Percentiles rank a stretch among this genome's conserved stretches.
Evolutionary conservation across 2,797 vertebrate genomes (phyloP).

Genomic region (Microctenopoma stevenorrisi): DNA sequence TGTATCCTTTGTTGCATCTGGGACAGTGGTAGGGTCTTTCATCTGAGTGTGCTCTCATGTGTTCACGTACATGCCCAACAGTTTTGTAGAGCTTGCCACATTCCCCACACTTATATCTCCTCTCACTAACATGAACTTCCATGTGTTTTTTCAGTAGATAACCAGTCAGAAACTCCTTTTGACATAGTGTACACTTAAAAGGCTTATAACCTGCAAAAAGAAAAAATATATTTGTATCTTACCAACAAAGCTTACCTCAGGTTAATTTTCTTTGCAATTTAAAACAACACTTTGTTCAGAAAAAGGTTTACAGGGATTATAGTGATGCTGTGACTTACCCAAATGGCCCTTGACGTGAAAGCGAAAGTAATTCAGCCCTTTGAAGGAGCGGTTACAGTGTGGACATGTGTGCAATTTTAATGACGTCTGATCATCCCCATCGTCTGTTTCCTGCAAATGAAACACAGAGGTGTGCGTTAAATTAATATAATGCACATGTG

Average conservation of each 20-base stretch:
- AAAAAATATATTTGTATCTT: not conserved
- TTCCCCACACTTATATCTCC: constrained; percentile 96
- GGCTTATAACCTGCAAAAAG: constrained; percentile 87
- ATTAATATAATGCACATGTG: not conserved
- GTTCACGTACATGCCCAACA: constrained; percentile 94
- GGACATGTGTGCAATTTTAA: constrained; percentile 86
- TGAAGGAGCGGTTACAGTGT: constrained; percentile 91
- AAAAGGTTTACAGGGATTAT: not conserved
- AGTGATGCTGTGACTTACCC: constrained; percentile 78
- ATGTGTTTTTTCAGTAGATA: constrained; percentile 97
- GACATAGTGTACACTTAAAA: constrained; percentile 90
- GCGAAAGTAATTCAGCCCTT: constrained; percentile 87
- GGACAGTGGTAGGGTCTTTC: constrained; percentile 92
- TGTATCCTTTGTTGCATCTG: constrained; percentile 94
- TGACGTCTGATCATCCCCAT: constrained; percentile 59
- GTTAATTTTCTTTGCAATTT: not conserved
- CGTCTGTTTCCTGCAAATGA: constrained; percentile 67
- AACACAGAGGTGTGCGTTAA: not conserved
- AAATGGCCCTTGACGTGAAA: constrained; percentile 91
- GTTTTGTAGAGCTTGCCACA: constrained; percentile 98
- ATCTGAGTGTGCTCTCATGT: constrained; percentile 95
- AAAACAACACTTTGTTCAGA: not conserved
- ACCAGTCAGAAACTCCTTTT: constrained; percentile 95
- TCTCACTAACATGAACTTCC: constrained; percentile 92
- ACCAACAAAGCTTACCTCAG: not conserved